Percentiles rank a stretch among this genome's conserved stretches.
These are phyloP conservation scores for Huso huso DNA, from an alignment of 2,797 vertebrate genomes.

Conservation along the genomic window DNA sequence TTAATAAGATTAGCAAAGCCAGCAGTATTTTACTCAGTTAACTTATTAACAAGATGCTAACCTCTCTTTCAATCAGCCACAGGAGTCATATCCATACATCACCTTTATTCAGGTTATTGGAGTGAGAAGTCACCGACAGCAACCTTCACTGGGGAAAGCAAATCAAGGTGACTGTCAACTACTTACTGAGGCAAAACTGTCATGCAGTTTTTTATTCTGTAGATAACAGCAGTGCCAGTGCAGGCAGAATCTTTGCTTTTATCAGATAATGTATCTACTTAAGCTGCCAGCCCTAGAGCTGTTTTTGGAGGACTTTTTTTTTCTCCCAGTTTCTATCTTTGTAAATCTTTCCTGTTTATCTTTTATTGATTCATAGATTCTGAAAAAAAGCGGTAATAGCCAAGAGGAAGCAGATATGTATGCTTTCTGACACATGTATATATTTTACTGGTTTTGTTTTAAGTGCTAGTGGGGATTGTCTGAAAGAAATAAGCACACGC, in stretches of 20 bases:
- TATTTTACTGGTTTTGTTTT: too few relatives aligned
- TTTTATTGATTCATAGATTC: slow-evolving; percentile 27
- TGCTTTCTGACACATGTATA: too few relatives aligned
- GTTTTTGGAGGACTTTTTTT: slow-evolving; percentile 37
- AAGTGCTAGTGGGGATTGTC: too few relatives aligned
- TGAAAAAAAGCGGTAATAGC: slow-evolving; percentile 26
- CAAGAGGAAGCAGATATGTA: slow-evolving; percentile 24
- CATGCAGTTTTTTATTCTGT: slow-evolving; percentile 23
- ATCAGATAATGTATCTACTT: slow-evolving; percentile 46
- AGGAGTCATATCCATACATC: slow-evolving; percentile 14
- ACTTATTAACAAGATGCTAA: slow-evolving; percentile 19
- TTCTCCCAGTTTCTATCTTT: slow-evolving; percentile 22
- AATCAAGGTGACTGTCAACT: slow-evolving; percentile 28
- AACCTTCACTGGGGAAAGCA: slow-evolving; percentile 18
- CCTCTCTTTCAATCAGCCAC: slow-evolving; percentile 7
- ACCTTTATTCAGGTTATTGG: slow-evolving; percentile 18
- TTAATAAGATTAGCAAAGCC: slow-evolving; percentile 16
- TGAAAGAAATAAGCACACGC: too few relatives aligned
- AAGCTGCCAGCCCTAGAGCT: slow-evolving; percentile 36
- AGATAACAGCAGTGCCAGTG: slow-evolving; percentile 40
- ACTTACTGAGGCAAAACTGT: slow-evolving; percentile 22
- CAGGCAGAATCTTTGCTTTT: slow-evolving; percentile 35
- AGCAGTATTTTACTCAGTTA: slow-evolving; percentile 7
- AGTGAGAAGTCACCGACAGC: slow-evolving; percentile 25
- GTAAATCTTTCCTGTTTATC: slow-evolving; percentile 27